These are phyloP conservation scores for Lycopodina hypogea DNA, from an alignment of 37 sponge, comb jelly and placozoan species.

Conservation along the genomic window DNA sequence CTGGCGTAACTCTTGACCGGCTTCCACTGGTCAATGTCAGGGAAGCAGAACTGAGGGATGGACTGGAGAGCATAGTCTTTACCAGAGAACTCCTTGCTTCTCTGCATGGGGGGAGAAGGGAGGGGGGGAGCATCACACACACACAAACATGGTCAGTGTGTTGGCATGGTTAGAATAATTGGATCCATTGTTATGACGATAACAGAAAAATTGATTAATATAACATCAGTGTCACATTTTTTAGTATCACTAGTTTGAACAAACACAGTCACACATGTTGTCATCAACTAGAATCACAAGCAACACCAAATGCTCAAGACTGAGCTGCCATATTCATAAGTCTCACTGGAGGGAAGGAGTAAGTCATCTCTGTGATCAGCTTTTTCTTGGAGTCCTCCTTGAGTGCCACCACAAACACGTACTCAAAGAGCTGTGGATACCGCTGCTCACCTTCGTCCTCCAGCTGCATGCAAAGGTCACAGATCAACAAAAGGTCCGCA, in stretches of 20 bases:
- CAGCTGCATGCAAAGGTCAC: background rate
- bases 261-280: background rate
- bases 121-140: background rate
- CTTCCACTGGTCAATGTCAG: slow-evolving; percentile 70
- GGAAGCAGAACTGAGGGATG: slow-evolving; percentile 90
- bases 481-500: background rate
- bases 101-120: background rate
- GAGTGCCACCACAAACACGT: slow-evolving; percentile 72
- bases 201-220: background rate
- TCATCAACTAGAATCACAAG: background rate
- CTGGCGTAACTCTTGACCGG: slow-evolving; percentile 56
- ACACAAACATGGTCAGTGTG: background rate
- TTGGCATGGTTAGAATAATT: background rate
- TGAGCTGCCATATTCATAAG: too few relatives aligned
- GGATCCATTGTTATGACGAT: background rate
- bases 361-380: slow-evolving; percentile 54
- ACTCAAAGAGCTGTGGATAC: slow-evolving; percentile 78
- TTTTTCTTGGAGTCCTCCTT: slow-evolving; percentile 30
- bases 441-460: slow-evolving; percentile 42
- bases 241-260: too few relatives aligned
- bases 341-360: slow-evolving; percentile 65
- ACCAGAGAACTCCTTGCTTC: slow-evolving; percentile 17
- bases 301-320: background rate
- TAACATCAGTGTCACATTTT: too few relatives aligned
- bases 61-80: slow-evolving; percentile 49